Conservation (phyloP, 1,140 invertebrate genomes). For the Penaeus indicus region DNA sequence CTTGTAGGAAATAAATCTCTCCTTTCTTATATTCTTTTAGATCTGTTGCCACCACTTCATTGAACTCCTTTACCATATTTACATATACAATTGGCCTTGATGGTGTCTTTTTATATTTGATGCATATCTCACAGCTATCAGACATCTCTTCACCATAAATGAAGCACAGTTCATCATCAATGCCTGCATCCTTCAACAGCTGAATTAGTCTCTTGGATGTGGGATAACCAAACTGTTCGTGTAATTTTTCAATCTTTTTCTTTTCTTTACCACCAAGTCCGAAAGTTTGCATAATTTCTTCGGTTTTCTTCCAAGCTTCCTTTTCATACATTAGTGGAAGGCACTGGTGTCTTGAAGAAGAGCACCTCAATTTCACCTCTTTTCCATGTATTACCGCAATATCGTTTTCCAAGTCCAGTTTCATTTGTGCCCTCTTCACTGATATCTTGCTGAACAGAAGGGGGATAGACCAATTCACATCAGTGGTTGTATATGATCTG, state of each 20-base stretch:
- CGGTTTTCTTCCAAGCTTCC: too few species aligned
- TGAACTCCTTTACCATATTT: too few species aligned
- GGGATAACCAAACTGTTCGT: not conserved
- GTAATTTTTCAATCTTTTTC: too few species aligned
- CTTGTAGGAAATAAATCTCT: too few species aligned
- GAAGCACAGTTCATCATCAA: not conserved
- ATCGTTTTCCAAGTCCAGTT: not conserved
- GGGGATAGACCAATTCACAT: not conserved
- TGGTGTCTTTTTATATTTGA: constrained; percentile 6
- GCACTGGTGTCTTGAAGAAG: too few species aligned
- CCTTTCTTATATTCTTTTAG: too few species aligned
- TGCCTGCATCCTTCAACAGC: not conserved
- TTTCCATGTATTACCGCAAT: too few species aligned
- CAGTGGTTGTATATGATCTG: not conserved
- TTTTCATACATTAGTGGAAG: too few species aligned
- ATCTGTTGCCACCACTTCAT: too few species aligned
- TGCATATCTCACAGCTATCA: constrained; percentile 6
- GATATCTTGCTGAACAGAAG: not conserved
- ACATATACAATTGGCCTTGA: constrained; percentile 1
- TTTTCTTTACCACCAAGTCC: too few species aligned
- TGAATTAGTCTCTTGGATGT: not conserved
- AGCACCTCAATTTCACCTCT: too few species aligned
- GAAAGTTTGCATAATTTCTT: too few species aligned
- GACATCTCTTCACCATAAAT: not conserved
- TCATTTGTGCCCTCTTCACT: not conserved